Evolutionary conservation across 2,797 vertebrate genomes (phyloP).

Genomic region (Sebastes oblongus): DNA sequence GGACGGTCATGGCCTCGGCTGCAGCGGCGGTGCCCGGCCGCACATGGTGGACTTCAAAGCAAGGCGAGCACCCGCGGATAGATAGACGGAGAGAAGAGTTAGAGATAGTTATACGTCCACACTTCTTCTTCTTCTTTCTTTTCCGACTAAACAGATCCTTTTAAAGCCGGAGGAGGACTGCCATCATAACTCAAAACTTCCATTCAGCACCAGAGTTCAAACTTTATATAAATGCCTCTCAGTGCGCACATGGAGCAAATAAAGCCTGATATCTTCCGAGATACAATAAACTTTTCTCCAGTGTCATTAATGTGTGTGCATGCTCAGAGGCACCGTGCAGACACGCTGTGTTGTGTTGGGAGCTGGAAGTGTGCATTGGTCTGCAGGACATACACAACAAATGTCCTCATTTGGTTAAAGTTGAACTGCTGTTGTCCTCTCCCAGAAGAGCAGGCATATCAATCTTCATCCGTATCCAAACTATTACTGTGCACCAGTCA

Average conservation of each 20-base stretch:
- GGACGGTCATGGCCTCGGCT: conserved; percentile 95
- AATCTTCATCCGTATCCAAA: conserved; percentile 49
- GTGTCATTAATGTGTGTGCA: conserved; percentile 60
- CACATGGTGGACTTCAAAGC: conserved; percentile 90
- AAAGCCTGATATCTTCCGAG: not conserved
- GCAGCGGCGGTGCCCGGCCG: conserved; percentile 89
- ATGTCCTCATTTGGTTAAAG: conserved; percentile 52
- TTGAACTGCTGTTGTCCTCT: conserved; percentile 36
- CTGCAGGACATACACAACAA: conserved; percentile 35
- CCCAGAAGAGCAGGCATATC: conserved; percentile 12
- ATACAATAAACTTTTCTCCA: conserved; percentile 57
- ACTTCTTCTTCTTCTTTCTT: conserved; percentile 4
- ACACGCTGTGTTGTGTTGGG: conserved; percentile 37
- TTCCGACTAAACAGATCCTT: conserved; percentile 26
- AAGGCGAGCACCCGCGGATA: conserved; percentile 65
- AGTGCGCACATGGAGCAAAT: conserved; percentile 24
- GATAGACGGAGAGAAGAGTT: not conserved
- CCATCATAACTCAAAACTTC: conserved; percentile 52
- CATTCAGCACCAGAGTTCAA: conserved; percentile 57
- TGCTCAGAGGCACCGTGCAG: conserved; percentile 40
- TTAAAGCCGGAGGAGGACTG: conserved; percentile 36
- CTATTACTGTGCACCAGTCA: conserved; percentile 2
- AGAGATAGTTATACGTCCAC: not conserved
- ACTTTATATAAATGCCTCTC: not conserved
- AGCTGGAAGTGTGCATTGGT: conserved; percentile 48